Conservation (phyloP, 2,797 vertebrate species). For the Lateolabrax maculatus region DNA sequence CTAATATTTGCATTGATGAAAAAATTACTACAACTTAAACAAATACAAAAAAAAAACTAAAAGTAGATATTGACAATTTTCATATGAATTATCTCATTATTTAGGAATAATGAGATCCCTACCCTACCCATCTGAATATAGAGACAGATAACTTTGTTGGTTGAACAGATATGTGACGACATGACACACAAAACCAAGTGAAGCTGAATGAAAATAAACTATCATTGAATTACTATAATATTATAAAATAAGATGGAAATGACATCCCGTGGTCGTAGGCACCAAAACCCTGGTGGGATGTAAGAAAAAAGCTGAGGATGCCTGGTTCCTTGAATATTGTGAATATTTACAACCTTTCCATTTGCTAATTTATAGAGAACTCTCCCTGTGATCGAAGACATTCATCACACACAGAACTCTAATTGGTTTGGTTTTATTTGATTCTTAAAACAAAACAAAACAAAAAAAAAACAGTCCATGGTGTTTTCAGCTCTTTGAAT, state of each 20-base stretch:
- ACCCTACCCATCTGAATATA: too few species aligned
- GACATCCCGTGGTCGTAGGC: not conserved
- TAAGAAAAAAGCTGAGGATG: not conserved
- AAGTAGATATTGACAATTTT: too few species aligned
- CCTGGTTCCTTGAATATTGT: slow-evolving; percentile 1
- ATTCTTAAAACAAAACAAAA: slow-evolving; percentile 14
- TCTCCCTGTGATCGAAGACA: not conserved
- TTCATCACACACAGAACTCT: slow-evolving; percentile 24
- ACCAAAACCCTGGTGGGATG: not conserved
- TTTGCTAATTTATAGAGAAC: slow-evolving; percentile 11
- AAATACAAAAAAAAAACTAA: too few species aligned
- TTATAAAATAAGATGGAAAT: not conserved
- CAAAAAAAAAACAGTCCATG: slow-evolving; percentile 7
- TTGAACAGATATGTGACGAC: too few species aligned
- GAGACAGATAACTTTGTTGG: too few species aligned
- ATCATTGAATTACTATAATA: not conserved
- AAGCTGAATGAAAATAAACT: not conserved
- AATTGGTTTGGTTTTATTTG: slow-evolving; percentile 37
- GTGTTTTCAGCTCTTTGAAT: slow-evolving; percentile 43
- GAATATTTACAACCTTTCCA: not conserved
- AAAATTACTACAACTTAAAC: too few species aligned
- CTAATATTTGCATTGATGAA: too few species aligned
- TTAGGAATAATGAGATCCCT: too few species aligned
- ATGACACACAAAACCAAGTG: too few species aligned
- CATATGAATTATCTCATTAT: too few species aligned